These are phyloP conservation scores for Hyalella azteca DNA, from an alignment of 2,888 invertebrate species.

Conservation along the genomic window DNA sequence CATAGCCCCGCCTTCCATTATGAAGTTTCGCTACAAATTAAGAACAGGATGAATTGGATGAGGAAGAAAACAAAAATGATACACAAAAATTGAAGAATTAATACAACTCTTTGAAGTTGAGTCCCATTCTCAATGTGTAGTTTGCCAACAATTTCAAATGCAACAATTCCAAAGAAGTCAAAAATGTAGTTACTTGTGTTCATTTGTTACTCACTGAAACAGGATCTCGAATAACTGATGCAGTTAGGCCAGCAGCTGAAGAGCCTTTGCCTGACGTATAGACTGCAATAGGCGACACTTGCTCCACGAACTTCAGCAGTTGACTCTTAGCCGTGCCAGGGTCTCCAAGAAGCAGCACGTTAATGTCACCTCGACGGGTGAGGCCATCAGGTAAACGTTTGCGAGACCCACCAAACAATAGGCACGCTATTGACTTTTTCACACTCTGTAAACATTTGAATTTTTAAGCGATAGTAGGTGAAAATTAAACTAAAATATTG, in stretches of 20 bases:
- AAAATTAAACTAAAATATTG: no score
- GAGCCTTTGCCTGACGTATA: conserved; percentile 99
- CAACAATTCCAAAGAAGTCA: not conserved
- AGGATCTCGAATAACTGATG: conserved; percentile 94
- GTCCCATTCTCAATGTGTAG: no score
- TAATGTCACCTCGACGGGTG: conserved; percentile 94
- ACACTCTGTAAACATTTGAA: conserved; percentile 70
- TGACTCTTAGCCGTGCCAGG: conserved; percentile 99
- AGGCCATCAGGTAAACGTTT: conserved; percentile 93
- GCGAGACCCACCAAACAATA: conserved; percentile 91
- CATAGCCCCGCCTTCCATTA: conserved; percentile 99
- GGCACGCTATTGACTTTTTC: conserved; percentile 93
- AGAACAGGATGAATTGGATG: not conserved
- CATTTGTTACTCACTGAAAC: conserved; percentile 72
- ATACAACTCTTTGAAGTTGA: not conserved
- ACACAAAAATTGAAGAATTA: not conserved
- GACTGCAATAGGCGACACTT: conserved; percentile 89
- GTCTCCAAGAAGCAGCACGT: conserved; percentile 92
- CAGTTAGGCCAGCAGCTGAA: conserved; percentile 97
- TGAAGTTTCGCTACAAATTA: conserved; percentile 79
- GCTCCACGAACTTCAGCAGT: conserved; percentile 94
- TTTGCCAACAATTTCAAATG: no score
- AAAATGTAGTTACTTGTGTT: not conserved
- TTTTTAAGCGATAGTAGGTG: no score
- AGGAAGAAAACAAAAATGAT: not conserved